Evolutionary conservation across 2,888 invertebrate species (phyloP), one percentile per base, ranked within the genome.

Genomic region (Biston betularia): DNA sequence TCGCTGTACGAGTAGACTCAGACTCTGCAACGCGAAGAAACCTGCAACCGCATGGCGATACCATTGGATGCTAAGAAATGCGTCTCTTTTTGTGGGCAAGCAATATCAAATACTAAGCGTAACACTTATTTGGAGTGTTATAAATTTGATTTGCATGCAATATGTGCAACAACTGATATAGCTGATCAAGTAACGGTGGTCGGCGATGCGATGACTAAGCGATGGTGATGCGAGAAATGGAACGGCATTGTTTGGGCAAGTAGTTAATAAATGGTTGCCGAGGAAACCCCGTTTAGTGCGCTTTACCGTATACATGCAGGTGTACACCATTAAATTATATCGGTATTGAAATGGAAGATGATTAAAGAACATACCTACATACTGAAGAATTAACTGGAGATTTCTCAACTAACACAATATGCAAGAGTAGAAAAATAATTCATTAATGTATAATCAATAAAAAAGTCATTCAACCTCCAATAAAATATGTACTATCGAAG

Each of bases 101-200:
- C 24, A 44, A 6, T 48, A 24, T 48, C 5, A 46, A 46, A 14
- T 46, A 40, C 14, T 5, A 46, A 46, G n/a, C n/a, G n/a, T n/a
- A n/a, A n/a, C n/a, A n/a, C n/a, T n/a, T n/a, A n/a, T n/a, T n/a
- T n/a, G n/a, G n/a, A 55, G 54, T 64, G 15, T 33, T 61, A 56
- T 46, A 56, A n/a, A 57, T 62, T 53, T 38, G 58, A 60, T 68
- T 63, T 56, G 40, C 40, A 40, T 56, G 48, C 60, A 63, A 56
- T 58, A 61, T 64, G 61, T 14, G 44, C 0, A 49, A 68, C 40
- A 50, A 59, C 56, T 57, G 65, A 57, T 49, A 59, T 40, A 48
- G 56, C 15, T 14, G 48, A 34, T 57, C 15, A 54, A 48, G 55
- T 68, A 68, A 68, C 63, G 60, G 68, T 63, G 59, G 50, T 56